These are phyloP conservation scores for Stegastes partitus DNA, from an alignment of 2,113 vertebrate genomes.

Conservation along the genomic window DNA sequence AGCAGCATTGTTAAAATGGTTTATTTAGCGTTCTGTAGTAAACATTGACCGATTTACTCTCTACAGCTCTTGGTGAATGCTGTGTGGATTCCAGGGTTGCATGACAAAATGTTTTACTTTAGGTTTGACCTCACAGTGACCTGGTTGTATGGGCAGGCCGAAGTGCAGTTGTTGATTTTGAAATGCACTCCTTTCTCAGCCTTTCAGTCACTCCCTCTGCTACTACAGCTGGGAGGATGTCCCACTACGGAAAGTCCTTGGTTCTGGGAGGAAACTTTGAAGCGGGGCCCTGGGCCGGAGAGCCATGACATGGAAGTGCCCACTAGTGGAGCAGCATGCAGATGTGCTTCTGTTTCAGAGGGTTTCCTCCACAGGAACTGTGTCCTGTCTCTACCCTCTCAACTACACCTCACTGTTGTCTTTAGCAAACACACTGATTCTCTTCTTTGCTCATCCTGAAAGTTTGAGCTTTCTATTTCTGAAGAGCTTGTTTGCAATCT, in stretches of 20 bases:
- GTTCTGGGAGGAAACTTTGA: conserved; percentile 79
- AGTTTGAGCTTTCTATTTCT: neutral
- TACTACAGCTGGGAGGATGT: conserved; percentile 77
- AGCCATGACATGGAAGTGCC: conserved; percentile 79
- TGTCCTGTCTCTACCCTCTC: conserved; percentile 69
- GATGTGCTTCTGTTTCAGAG: conserved; percentile 81
- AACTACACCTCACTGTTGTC: conserved; percentile 42
- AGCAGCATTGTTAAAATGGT: neutral
- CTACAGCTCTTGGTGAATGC: neutral
- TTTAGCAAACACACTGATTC: neutral
- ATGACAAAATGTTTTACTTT: conserved; percentile 8
- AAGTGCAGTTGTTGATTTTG: conserved; percentile 40
- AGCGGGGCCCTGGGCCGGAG: conserved; percentile 56
- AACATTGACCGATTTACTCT: neutral
- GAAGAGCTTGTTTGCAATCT: neutral
- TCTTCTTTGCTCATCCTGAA: neutral
- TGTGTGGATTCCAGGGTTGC: neutral
- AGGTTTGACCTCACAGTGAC: conserved; percentile 43
- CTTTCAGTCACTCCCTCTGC: conserved; percentile 50
- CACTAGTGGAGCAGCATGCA: conserved; percentile 68
- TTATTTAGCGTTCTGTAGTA: neutral
- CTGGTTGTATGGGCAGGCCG: conserved; percentile 20
- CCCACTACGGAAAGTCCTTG: conserved; percentile 82
- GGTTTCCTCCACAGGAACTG: conserved; percentile 75
- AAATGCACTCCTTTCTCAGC: too few species aligned